A percentile compares a stretch with the other conserved stretches of the same genome.
These are phyloP conservation scores for Salmo trutta DNA, from an alignment of 2,797 vertebrate genomes.

Conservation along the genomic window DNA sequence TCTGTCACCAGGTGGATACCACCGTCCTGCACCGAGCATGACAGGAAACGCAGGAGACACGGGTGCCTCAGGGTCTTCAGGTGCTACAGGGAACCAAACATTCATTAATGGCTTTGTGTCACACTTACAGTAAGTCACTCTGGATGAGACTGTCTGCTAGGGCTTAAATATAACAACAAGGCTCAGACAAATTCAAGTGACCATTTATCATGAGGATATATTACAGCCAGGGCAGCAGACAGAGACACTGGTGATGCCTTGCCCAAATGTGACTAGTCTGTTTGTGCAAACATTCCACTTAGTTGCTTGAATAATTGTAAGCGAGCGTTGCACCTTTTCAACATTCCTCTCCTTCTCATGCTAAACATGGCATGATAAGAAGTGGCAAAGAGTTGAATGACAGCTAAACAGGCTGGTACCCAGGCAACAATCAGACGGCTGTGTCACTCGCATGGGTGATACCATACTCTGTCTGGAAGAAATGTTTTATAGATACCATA, in stretches of 20 bases:
- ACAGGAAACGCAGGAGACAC: conserved; percentile 92
- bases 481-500: background rate
- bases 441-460: background rate
- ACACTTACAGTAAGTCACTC: background rate
- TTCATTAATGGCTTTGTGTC: background rate
- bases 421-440: background rate
- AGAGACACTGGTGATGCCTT: background rate
- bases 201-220: background rate
- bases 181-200: background rate
- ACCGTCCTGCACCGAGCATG: conserved; percentile 89
- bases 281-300: background rate
- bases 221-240: background rate
- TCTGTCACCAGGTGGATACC: conserved; percentile 94
- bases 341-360: no score
- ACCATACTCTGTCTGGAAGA: background rate
- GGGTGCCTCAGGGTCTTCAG: conserved; percentile 96
- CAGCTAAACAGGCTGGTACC: background rate
- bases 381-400: no score
- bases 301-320: no score
- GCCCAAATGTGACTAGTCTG: background rate
- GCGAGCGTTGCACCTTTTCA: no score
- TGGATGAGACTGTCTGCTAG: background rate
- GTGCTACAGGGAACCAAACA: conserved; percentile 76
- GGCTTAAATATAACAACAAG: background rate
- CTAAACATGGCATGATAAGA: no score